Base-by-base conservation (phyloP, 1,140 invertebrate genomes). In the Zaprionus camerounensis region DNA sequence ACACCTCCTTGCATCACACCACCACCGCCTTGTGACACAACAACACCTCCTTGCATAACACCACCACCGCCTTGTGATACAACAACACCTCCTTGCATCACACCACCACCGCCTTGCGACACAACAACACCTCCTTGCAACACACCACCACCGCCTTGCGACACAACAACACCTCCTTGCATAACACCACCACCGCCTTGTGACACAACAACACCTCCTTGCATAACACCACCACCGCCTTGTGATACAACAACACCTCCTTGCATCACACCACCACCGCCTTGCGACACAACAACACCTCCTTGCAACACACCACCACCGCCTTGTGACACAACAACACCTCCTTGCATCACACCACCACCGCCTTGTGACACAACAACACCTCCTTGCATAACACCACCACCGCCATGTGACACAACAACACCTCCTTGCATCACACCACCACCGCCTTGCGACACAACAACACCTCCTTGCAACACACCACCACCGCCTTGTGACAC, bases 121-220 rank as follows among this genome's bases (percentile, higher is more conserved):
- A 26, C 24, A 26, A 26, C 24, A 5, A 26, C 24, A 17, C 31
- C 17, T 28, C 53, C 20, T 26, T 26, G 24, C 24, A 26, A 1
- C 0, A 71, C 51, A 17, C 5, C 24, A n/a, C 9, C 31, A 15
- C 34, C 46, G 6, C 51, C 67, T 0, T 55, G 44, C 2, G 24
- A 31, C 1, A 55, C 67, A 3, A 55, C 67, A 1, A 55, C 67
- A 26, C 61, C 67, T 0, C 61, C 67, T 0, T 55, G 57, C 3
- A 62, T 24, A 7, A 70, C 67, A 20, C 59, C 31, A 11, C 31
- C 66, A n/a, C 53, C 68, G 1, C 61, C 67, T 0, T 61, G 38
- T 2, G 4, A 4, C 3, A 26, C 58, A 13, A 55, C 71, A 49
- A 4, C 67, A 15, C 38, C 31, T n/a, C 53, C 46, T 5, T 55